A percentile compares a stretch with the other conserved stretches of the same genome.
Conservation (phyloP, 23 tunicate species). For the Clavelina lepadiformis region DNA sequence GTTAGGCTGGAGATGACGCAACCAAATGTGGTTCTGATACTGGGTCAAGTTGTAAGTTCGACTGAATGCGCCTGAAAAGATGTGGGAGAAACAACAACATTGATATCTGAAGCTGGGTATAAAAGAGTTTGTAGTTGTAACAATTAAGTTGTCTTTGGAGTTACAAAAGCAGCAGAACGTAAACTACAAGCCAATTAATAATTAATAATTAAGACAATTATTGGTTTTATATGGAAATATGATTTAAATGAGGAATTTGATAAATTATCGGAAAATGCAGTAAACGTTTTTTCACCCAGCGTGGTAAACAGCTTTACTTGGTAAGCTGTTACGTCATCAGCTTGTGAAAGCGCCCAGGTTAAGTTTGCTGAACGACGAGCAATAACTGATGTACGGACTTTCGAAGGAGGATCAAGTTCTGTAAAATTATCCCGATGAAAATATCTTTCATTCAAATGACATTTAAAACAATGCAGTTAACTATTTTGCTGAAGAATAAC, state of each 20-base stretch:
- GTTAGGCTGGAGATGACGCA: constrained; percentile 2
- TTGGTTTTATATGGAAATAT: no score
- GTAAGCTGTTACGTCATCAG: constrained; percentile 17
- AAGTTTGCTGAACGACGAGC: constrained; percentile 21
- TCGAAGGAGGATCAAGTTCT: constrained; percentile 15
- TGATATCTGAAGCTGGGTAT: background rate
- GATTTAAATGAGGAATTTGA: no score
- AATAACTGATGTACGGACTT: constrained; percentile 1
- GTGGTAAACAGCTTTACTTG: constrained; percentile 4
- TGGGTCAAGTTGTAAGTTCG: constrained; percentile 2
- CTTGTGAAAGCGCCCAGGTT: constrained; percentile 11
- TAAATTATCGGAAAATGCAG: no score
- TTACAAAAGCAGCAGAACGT: no score
- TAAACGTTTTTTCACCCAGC: no score
- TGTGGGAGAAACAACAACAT: background rate
- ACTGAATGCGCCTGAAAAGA: background rate
- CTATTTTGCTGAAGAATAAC: no score
- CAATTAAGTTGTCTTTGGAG: background rate
- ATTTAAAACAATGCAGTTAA: no score
- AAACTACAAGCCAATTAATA: no score
- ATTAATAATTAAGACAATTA: no score
- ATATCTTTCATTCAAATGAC: no score
- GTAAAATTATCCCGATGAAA: no score
- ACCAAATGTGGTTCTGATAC: background rate
- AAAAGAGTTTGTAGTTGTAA: background rate